phyloP scores from a whole-genome alignment of 2,797 vertebrate species.

The Helostoma temminkii region DNA sequence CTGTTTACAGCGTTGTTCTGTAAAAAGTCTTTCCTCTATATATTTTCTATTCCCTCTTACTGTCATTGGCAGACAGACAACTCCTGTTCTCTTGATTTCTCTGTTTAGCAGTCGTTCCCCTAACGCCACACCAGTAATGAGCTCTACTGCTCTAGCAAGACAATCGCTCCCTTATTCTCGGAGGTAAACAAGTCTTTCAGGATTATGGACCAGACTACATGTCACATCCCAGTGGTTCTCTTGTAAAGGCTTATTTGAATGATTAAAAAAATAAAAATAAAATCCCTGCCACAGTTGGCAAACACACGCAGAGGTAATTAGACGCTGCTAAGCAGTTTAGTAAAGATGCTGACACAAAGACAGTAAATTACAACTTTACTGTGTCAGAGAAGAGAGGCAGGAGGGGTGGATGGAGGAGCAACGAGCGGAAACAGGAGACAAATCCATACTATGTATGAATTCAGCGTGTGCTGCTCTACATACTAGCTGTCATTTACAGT shows the following conservation, averaged over 20 bases:
- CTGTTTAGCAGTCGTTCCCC: slow-evolving; percentile 1
- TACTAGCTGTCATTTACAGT: too few species aligned
- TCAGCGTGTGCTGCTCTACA: too few species aligned
- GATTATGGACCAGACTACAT: slow-evolving; percentile 44
- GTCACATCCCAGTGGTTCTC: slow-evolving; percentile 54
- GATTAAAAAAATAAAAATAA: slow-evolving; percentile 30
- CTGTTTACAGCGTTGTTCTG: background rate
- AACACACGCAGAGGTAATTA: slow-evolving; percentile 59
- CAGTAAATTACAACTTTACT: slow-evolving; percentile 46
- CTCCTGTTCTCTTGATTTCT: slow-evolving; percentile 11
- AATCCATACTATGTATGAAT: too few species aligned
- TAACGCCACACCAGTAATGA: slow-evolving; percentile 35
- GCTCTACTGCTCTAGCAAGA: slow-evolving; percentile 36
- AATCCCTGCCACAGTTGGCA: slow-evolving; percentile 46
- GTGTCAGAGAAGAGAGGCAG: slow-evolving; percentile 3
- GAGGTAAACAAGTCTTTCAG: slow-evolving; percentile 52
- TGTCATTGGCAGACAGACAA: slow-evolving; percentile 10
- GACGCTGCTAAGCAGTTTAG: slow-evolving; percentile 51
- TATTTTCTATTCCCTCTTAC: background rate
- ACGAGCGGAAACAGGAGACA: too few species aligned
- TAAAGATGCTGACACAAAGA: slow-evolving; percentile 46
- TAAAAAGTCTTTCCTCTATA: too few species aligned
- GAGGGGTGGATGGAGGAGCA: too few species aligned
- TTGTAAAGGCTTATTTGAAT: slow-evolving; percentile 56
- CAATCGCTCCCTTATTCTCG: slow-evolving; percentile 27